These are phyloP conservation scores for Merodon equestris DNA, from an alignment of 2,888 invertebrate genomes.

Conservation along the genomic window DNA sequence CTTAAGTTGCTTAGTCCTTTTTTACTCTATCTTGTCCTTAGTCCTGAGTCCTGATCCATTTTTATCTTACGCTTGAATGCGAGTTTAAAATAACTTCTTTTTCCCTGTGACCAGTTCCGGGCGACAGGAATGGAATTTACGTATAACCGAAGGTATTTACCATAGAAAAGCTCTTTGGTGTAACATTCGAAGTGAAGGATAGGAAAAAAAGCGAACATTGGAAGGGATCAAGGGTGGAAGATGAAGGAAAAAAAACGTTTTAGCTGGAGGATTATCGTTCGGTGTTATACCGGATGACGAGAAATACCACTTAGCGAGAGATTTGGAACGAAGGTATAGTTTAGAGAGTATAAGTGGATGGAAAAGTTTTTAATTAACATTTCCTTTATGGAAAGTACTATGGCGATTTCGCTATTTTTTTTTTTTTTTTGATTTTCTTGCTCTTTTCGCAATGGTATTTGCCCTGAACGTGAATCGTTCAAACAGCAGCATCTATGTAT, in stretches of 20 bases:
- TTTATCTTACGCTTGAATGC: conserved; percentile 68
- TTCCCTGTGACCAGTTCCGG: conserved; percentile 58
- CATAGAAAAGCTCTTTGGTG: conserved; percentile 60
- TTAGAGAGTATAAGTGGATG: conserved; percentile 56
- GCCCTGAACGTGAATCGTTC: no score
- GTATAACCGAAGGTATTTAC: conserved; percentile 65
- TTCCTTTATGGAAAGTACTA: conserved; percentile 65
- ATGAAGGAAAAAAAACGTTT: conserved; percentile 26
- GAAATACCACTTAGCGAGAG: conserved; percentile 68
- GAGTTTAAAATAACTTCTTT: conserved; percentile 67
- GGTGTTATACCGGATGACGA: conserved; percentile 69
- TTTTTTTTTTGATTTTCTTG: no score
- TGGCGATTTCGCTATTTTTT: no score
- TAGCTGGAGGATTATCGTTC: conserved; percentile 62
- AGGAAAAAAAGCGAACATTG: not conserved
- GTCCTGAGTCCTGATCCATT: conserved; percentile 59
- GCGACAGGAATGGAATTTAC: conserved; percentile 43
- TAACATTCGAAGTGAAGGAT: conserved; percentile 20
- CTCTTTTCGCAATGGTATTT: no score
- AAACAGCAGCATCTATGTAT: no score
- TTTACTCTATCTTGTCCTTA: conserved; percentile 23
- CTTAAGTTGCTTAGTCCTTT: conserved; percentile 67
- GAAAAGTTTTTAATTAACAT: conserved; percentile 68
- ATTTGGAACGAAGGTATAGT: conserved; percentile 66
- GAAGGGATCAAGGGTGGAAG: not conserved